phyloP scores from a whole-genome alignment of 2,888 invertebrate species.

The Heliconius ethilla region DNA sequence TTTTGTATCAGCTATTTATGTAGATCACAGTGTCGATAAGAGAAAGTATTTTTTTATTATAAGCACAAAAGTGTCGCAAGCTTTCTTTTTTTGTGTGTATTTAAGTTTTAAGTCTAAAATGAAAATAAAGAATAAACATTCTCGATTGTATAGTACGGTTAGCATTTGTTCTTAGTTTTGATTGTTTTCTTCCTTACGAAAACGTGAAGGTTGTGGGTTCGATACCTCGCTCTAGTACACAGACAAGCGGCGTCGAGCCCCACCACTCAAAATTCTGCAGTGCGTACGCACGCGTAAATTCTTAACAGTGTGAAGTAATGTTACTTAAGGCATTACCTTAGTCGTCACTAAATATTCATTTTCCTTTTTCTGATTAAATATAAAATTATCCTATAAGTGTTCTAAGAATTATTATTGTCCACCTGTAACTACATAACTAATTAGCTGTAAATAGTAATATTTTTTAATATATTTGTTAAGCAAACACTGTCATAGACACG shows the following conservation, averaged over 20 bases:
- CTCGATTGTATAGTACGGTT: background rate
- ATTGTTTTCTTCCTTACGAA: background rate
- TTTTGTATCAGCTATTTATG: background rate
- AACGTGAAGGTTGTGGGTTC: background rate
- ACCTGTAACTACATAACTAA: background rate
- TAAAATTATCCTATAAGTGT: background rate
- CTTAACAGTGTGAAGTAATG: too few species aligned
- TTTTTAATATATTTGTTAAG: too few species aligned
- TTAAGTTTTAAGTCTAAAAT: background rate
- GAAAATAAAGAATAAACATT: background rate
- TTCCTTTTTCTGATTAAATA: background rate
- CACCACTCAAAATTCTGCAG: background rate
- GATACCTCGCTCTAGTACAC: background rate
- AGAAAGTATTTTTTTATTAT: constrained; percentile 23
- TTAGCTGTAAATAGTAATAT: too few species aligned
- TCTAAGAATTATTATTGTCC: background rate
- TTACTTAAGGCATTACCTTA: background rate
- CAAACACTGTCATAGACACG: too few species aligned
- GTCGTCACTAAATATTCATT: background rate
- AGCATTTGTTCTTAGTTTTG: background rate
- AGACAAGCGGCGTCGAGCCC: background rate
- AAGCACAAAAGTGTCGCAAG: constrained; percentile 20
- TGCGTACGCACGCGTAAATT: too few species aligned
- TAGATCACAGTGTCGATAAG: constrained; percentile 21
- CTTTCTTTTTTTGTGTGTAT: constrained; percentile 16